Evolutionary conservation across 2,113 vertebrate species (phyloP), one percentile per base, ranked within the genome.

Genomic region (Actinemys pallida): DNA sequence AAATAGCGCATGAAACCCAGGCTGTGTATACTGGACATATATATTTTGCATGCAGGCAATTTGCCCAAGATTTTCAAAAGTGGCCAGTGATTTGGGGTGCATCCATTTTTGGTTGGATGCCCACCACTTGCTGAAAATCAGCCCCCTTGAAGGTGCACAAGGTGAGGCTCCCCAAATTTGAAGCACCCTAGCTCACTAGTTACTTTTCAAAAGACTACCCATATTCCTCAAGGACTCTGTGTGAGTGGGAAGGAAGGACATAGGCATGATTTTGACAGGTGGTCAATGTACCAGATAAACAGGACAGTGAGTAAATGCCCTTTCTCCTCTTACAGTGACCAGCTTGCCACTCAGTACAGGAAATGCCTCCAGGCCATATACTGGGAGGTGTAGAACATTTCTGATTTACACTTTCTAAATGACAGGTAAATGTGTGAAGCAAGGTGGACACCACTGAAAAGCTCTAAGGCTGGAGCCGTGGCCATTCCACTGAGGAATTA

Each of bases 181-280:
- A 12, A 16, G 81, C 24, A 54, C 35, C 6, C 16, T 49, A 27
- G 27, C 42, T 42, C 79, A 39, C 22, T 6, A 4, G 69, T 10
- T 47, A 8, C 16, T 35, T 31, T n/a, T 35, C 11, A 42, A 11
- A 39, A 29, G 53, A 20, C 16, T 45, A 3, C 17, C 54, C 25
- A 7, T 16, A 45, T 47, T 4, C 31, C 22, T 10, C n/a, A 25
- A 39, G 13, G 47, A 80, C 49, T 16, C 31, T 0, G 0, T 0
- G 14, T 17, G 20, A 16, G 10, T 53, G n/a, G 49, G 31, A 88
- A 16, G 81, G 39, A 89, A 24, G n/a, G 39, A 45, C 1, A 19
- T 20, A 85, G 24, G 10, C n/a, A 47, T 54, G 54, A 59, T 49
- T 14, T 72, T n/a, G 65, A 49, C 62, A 65, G 82, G 56, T 16